phyloP scores from a whole-genome alignment of 2,888 invertebrate species.

The Synanthedon myopaeformis region DNA sequence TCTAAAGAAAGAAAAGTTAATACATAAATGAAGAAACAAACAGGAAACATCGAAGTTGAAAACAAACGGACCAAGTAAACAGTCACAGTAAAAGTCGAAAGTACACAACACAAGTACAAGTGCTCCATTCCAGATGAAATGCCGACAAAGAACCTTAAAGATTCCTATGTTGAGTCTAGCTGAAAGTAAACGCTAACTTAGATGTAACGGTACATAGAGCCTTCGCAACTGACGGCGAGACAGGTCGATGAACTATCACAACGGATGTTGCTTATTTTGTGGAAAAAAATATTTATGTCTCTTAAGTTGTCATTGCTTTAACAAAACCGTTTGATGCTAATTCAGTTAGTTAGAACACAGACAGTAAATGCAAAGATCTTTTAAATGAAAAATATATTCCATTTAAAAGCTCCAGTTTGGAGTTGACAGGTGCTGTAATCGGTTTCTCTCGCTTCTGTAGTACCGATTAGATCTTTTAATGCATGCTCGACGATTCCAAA shows the following conservation, averaged over 20 bases:
- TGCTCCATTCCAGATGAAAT: not conserved
- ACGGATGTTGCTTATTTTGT: slow-evolving; percentile 23
- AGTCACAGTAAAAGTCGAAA: not conserved
- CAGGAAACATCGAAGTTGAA: not conserved
- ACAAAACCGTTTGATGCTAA: no score
- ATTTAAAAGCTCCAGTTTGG: no score
- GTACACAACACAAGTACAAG: not conserved
- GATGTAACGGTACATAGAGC: slow-evolving; percentile 25
- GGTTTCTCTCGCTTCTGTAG: no score
- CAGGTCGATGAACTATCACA: slow-evolving; percentile 32
- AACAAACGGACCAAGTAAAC: not conserved
- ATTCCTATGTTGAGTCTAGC: slow-evolving; percentile 17
- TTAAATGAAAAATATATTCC: no score
- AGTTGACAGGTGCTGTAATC: no score
- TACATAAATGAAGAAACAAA: no score
- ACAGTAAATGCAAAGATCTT: no score
- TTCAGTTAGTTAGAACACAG: no score
- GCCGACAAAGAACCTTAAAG: not conserved
- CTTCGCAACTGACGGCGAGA: slow-evolving; percentile 14
- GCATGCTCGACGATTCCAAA: no score
- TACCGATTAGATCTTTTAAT: no score
- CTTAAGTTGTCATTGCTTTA: not conserved
- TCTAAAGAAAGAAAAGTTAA: no score
- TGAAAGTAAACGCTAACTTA: slow-evolving; percentile 36
- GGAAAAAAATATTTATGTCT: slow-evolving; percentile 19